Evolutionary conservation across 2,113 vertebrate species (phyloP).

Genomic region (Scortum barcoo): DNA sequence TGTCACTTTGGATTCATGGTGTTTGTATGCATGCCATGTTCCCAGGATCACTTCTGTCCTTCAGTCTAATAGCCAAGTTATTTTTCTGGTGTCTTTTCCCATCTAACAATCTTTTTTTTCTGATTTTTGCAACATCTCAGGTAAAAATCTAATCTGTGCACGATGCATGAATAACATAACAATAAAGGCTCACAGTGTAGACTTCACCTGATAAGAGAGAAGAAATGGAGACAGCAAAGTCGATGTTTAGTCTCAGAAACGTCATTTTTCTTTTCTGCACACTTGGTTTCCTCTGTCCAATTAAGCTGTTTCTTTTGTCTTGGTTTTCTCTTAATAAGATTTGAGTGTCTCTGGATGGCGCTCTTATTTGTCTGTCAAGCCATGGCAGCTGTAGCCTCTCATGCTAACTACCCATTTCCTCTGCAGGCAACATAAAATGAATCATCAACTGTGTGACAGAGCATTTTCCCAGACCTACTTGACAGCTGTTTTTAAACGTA

Average conservation of each 20-base stretch:
- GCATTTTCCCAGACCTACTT: constrained; percentile 54
- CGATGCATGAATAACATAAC: background rate
- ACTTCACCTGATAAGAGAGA: background rate
- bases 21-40: background rate
- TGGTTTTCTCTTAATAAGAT: constrained; percentile 34
- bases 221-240: background rate
- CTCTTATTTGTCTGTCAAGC: constrained; percentile 26
- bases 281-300: constrained; percentile 4
- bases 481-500: constrained; percentile 57
- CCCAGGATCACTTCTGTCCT: background rate
- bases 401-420: constrained; percentile 55
- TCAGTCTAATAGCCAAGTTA: background rate
- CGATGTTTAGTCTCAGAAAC: background rate
- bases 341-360: constrained; percentile 26
- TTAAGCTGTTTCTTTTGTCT: constrained; percentile 20
- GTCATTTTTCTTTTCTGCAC: background rate
- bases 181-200: background rate
- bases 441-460: constrained; percentile 51
- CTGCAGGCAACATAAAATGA: constrained; percentile 44
- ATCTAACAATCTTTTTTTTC: background rate
- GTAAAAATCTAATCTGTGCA: background rate
- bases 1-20: background rate
- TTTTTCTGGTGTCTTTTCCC: background rate
- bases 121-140: background rate
- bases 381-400: constrained; percentile 30